Evolutionary conservation across 2,888 invertebrate genomes (phyloP).

Genomic region (Auanema freiburgensis): DNA sequence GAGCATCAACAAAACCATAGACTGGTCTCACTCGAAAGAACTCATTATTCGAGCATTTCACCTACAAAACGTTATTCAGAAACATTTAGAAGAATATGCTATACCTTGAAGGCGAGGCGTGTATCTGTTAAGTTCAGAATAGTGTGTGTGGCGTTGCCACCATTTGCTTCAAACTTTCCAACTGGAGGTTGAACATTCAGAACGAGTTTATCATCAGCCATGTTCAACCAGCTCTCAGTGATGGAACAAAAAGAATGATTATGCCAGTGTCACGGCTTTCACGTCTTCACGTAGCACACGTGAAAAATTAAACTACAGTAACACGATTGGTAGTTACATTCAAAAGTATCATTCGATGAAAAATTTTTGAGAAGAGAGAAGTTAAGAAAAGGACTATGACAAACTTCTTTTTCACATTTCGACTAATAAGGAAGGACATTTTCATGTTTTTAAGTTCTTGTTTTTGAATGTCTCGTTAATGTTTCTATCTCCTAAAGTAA

Average conservation of each 20-base stretch:
- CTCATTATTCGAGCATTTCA: constrained; percentile 50
- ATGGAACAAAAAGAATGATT: not conserved
- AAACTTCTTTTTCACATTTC: too few species aligned
- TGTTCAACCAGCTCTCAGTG: not conserved
- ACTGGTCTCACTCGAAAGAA: constrained; percentile 52
- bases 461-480: too few species aligned
- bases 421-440: too few species aligned
- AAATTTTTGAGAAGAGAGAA: too few species aligned
- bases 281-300: too few species aligned
- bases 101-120: constrained; percentile 48
- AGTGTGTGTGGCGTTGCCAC: constrained; percentile 40
- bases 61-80: constrained; percentile 16
- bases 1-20: constrained; percentile 46
- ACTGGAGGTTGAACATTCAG: constrained; percentile 48
- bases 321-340: too few species aligned
- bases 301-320: too few species aligned
- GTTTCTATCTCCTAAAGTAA: too few species aligned
- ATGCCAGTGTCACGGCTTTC: too few species aligned
- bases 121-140: constrained; percentile 39
- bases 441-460: too few species aligned
- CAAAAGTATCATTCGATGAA: too few species aligned
- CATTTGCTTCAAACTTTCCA: constrained; percentile 40
- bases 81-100: not conserved
- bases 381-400: too few species aligned
- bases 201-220: constrained; percentile 20